Percentiles rank a stretch among this genome's conserved stretches.
Evolutionary conservation across 2,888 invertebrate genomes (phyloP).

Genomic region (Ophonus ardosiacus): DNA sequence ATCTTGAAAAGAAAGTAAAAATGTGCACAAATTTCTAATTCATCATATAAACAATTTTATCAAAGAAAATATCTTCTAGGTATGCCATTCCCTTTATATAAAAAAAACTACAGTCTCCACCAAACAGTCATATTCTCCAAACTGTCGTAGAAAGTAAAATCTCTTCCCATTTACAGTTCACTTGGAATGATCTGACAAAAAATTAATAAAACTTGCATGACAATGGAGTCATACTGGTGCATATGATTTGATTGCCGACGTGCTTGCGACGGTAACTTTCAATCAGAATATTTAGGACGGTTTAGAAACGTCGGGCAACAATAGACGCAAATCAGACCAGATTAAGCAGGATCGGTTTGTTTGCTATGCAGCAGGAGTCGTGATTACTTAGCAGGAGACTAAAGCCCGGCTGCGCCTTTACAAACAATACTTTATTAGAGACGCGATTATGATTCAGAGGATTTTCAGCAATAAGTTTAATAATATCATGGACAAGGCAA

Average conservation of each 20-base stretch:
- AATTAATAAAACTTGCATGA: neutral
- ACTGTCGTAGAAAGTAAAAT: neutral
- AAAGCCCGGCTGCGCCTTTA: neutral
- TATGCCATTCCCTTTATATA: neutral
- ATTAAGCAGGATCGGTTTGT: constrained; percentile 22
- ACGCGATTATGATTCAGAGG: neutral
- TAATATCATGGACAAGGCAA: too few relatives aligned
- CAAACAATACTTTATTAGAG: neutral
- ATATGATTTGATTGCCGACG: constrained; percentile 1
- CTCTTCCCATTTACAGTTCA: neutral
- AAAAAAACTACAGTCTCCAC: neutral
- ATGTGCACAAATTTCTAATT: constrained; percentile 18
- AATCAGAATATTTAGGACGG: constrained; percentile 30
- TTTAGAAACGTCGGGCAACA: constrained; percentile 45
- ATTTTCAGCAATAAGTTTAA: neutral
- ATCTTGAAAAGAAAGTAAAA: constrained; percentile 29
- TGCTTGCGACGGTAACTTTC: neutral
- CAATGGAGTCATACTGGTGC: constrained; percentile 17
- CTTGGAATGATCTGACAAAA: neutral
- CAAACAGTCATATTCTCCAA: too few relatives aligned
- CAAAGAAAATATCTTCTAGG: constrained; percentile 2
- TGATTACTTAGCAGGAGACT: constrained; percentile 9
- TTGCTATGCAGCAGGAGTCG: constrained; percentile 8
- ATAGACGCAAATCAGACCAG: constrained; percentile 22
- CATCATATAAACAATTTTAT: constrained; percentile 3